phyloP scores from a whole-genome alignment of 2,797 vertebrate genomes.

The Distichodus sexfasciatus region DNA sequence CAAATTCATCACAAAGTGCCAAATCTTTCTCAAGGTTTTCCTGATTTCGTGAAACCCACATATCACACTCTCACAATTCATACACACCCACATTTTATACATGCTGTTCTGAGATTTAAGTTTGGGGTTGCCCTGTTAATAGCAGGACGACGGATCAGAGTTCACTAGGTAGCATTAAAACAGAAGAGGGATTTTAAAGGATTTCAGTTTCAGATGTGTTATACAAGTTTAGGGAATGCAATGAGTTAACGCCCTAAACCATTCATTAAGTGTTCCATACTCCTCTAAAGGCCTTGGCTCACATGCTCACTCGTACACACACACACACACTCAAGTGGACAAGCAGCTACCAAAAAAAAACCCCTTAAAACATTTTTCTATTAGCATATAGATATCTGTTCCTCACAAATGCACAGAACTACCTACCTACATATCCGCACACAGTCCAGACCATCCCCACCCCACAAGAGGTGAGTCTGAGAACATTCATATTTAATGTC shows the following conservation, averaged over 20 bases:
- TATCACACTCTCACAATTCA: not conserved
- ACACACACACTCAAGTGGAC: slow-evolving; percentile 38
- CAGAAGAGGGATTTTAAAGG: slow-evolving; percentile 45
- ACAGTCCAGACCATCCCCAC: not conserved
- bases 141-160: slow-evolving; percentile 63
- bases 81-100: not conserved
- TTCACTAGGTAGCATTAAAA: slow-evolving; percentile 64
- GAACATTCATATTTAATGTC: slow-evolving; percentile 79
- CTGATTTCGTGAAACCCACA: too few species aligned
- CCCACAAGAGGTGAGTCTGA: slow-evolving; percentile 58
- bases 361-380: too few species aligned
- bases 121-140: slow-evolving; percentile 63
- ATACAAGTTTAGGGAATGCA: slow-evolving; percentile 33
- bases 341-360: too few species aligned
- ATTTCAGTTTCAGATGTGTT: slow-evolving; percentile 24
- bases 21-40: too few species aligned
- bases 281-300: slow-evolving; percentile 40
- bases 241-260: slow-evolving; percentile 23
- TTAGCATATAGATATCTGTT: too few species aligned
- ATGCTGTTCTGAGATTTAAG: slow-evolving; percentile 63
- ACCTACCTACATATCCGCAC: not conserved
- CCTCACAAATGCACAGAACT: slow-evolving; percentile 9
- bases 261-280: slow-evolving; percentile 19
- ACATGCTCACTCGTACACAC: slow-evolving; percentile 5
- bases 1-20: too few species aligned